A percentile compares a stretch with the other conserved stretches of the same genome.
Conservation (phyloP, 2,113 vertebrate genomes). For the Propithecus coquereli region DNA sequence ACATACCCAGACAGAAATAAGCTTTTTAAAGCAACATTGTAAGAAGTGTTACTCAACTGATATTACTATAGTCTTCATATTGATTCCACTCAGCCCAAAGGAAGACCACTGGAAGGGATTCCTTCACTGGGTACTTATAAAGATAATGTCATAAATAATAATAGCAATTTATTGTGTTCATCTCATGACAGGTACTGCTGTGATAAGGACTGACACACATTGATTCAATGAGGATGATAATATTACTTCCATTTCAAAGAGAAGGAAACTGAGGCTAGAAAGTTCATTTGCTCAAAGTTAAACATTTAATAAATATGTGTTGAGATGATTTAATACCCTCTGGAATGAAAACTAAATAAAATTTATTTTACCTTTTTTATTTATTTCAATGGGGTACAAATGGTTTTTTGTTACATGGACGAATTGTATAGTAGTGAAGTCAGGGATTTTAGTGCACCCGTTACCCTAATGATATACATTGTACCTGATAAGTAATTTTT, state of each 20-base stretch:
- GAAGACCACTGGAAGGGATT: background rate
- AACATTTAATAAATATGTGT: background rate
- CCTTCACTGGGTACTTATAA: background rate
- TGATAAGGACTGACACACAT: background rate
- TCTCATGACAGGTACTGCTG: background rate
- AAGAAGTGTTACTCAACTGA: background rate
- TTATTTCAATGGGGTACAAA: no score
- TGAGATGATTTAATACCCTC: background rate
- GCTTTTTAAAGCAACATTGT: background rate
- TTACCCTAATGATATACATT: no score
- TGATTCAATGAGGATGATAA: background rate
- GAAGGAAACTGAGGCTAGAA: conserved; percentile 26
- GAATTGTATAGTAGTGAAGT: no score
- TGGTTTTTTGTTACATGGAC: no score
- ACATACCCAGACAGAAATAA: conserved; percentile 45
- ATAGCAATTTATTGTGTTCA: background rate
- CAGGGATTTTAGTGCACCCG: no score
- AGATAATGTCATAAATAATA: background rate
- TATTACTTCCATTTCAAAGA: conserved; percentile 18
- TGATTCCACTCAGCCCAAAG: background rate
- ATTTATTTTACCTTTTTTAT: background rate
- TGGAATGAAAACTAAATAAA: background rate
- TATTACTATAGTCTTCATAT: background rate
- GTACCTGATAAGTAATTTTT: no score
- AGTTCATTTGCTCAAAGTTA: background rate